phyloP scores from a whole-genome alignment of 2,888 invertebrate species.

The Phyllotreta cruciferae region DNA sequence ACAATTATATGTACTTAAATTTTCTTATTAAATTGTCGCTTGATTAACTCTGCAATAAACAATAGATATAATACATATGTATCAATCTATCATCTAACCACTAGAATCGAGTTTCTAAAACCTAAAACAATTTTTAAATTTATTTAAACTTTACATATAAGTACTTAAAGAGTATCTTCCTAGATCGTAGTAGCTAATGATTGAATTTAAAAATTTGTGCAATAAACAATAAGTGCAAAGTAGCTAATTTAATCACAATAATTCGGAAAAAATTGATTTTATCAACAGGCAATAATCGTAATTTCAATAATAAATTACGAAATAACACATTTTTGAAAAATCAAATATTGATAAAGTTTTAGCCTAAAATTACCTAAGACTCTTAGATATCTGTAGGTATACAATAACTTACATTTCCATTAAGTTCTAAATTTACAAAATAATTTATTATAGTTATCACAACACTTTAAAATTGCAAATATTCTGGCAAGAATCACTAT shows the following conservation, averaged over 20 bases:
- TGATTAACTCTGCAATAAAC: no score
- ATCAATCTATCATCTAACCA: no score
- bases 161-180: no score
- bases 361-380: background rate
- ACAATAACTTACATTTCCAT: background rate
- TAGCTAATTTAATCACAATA: constrained; percentile 11
- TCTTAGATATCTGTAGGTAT: background rate
- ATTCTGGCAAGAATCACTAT: constrained; percentile 9
- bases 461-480: constrained; percentile 3
- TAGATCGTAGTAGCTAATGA: no score
- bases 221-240: constrained; percentile 20
- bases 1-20: no score
- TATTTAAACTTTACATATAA: no score
- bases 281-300: background rate
- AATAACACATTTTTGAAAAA: background rate
- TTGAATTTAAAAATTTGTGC: constrained; percentile 13
- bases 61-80: no score
- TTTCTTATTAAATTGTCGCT: no score
- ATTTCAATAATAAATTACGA: background rate
- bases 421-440: background rate
- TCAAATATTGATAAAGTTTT: background rate
- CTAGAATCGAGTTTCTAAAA: no score
- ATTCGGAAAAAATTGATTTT: constrained; percentile 1
- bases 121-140: no score
- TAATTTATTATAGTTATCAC: constrained; percentile 1